A percentile compares a stretch with the other conserved stretches of the same genome.
Evolutionary conservation across 2,888 invertebrate genomes (phyloP).

Genomic region (Orthosia incerta): DNA sequence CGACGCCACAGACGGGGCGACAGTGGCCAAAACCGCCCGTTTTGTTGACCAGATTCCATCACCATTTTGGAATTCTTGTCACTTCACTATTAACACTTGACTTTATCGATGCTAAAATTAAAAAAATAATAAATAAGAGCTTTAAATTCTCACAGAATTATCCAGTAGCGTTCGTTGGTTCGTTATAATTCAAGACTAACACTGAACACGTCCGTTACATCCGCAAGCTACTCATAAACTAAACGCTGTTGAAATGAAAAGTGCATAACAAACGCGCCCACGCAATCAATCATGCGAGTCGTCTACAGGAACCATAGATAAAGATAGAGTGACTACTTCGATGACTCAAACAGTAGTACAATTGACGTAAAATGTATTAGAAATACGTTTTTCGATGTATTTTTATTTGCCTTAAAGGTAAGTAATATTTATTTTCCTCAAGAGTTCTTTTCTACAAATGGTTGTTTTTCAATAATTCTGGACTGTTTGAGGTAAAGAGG

Average conservation of each 20-base stretch:
- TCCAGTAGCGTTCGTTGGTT: constrained; percentile 8
- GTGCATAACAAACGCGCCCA: constrained; percentile 72
- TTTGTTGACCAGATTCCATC: constrained; percentile 86
- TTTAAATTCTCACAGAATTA: constrained; percentile 54
- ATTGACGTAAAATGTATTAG: constrained; percentile 29
- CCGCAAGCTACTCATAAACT: constrained; percentile 75
- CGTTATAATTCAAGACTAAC: constrained; percentile 46
- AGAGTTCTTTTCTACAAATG: background rate
- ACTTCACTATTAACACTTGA: constrained; percentile 71
- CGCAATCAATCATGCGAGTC: constrained; percentile 73
- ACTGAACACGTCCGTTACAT: constrained; percentile 72
- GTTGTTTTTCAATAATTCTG: background rate
- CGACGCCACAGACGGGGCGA: constrained; percentile 88
- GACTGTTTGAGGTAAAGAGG: background rate
- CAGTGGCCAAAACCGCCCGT: constrained; percentile 87
- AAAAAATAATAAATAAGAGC: constrained; percentile 19
- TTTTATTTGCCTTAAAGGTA: constrained; percentile 23
- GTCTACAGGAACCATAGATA: constrained; percentile 77
- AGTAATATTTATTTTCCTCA: constrained; percentile 14
- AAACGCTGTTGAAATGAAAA: constrained; percentile 74
- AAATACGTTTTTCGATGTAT: constrained; percentile 10
- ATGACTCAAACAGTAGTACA: constrained; percentile 69
- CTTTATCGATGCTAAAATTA: constrained; percentile 76
- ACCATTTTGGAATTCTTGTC: constrained; percentile 82
- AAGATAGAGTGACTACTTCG: constrained; percentile 67